Evolutionary conservation across 2,113 vertebrate genomes (phyloP).

Genomic region (Choloepus hoffmanni): DNA sequence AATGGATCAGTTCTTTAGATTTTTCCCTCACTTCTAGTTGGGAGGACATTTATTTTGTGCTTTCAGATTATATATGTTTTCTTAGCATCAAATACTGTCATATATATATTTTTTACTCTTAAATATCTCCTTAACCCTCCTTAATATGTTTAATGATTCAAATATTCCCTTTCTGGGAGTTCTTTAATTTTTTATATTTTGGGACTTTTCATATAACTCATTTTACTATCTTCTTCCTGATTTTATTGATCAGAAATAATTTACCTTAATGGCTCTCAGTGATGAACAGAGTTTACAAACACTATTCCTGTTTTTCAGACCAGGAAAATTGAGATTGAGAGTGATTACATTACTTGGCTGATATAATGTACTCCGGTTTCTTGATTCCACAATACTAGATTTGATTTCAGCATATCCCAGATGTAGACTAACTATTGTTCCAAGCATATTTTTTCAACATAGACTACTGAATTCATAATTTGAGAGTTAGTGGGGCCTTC

Average conservation of each 20-base stretch:
- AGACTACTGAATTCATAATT: conserved; percentile 39
- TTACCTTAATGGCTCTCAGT: neutral
- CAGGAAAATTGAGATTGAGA: conserved; percentile 8
- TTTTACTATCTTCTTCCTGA: neutral
- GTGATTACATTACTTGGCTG: conserved; percentile 31
- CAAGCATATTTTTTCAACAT: conserved; percentile 5
- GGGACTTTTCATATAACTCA: conserved; percentile 23
- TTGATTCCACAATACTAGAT: conserved; percentile 24
- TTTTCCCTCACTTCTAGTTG: neutral
- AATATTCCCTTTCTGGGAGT: neutral
- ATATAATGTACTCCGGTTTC: neutral
- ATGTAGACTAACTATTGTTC: conserved; percentile 34
- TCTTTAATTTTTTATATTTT: neutral
- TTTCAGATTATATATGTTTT: conserved; percentile 22
- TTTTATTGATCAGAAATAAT: conserved; percentile 58
- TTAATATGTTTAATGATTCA: conserved; percentile 35
- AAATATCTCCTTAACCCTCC: neutral
- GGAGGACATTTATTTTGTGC: conserved; percentile 39
- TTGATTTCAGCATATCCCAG: conserved; percentile 47
- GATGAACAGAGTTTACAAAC: neutral
- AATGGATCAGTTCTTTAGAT: conserved; percentile 30
- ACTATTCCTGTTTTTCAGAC: conserved; percentile 19
- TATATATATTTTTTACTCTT: neutral
- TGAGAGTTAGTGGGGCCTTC: neutral
- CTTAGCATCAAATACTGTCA: neutral